Evolutionary conservation across 2,113 vertebrate genomes (phyloP).

Genomic region (Pheucticus melanocephalus): DNA sequence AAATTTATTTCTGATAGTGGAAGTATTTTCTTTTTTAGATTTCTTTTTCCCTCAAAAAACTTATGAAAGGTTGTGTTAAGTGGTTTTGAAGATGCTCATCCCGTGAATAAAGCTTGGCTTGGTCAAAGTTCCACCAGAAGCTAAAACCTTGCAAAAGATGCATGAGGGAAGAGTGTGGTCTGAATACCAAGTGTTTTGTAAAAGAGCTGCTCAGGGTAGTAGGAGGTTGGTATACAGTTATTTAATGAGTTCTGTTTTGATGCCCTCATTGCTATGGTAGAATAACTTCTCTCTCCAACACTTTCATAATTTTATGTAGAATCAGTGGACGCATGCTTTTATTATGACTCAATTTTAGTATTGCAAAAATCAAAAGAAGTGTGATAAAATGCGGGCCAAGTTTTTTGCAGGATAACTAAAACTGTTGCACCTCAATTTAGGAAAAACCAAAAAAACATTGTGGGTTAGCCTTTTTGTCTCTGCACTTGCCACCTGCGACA

Average conservation of each 20-base stretch:
- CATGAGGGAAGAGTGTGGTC: neutral
- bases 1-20: neutral
- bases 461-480: neutral
- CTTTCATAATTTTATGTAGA: neutral
- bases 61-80: neutral
- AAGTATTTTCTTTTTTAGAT: neutral
- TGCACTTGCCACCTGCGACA: neutral
- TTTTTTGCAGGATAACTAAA: neutral
- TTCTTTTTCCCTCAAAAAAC: rapidly evolving
- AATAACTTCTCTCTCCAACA: neutral
- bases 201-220: neutral
- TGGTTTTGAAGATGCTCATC: neutral
- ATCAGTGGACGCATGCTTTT: neutral
- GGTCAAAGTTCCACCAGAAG: neutral
- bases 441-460: rapidly evolving
- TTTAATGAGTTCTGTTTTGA: neutral
- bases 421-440: neutral
- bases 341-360: neutral
- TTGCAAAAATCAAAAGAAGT: neutral
- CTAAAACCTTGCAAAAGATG: neutral
- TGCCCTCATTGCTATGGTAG: neutral
- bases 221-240: neutral
- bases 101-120: neutral
- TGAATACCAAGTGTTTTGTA: neutral
- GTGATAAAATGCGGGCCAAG: rapidly evolving